Evolutionary conservation across 2,113 vertebrate species (phyloP), one percentile per base, ranked within the genome.

Genomic region (Diphyllodes magnificus): DNA sequence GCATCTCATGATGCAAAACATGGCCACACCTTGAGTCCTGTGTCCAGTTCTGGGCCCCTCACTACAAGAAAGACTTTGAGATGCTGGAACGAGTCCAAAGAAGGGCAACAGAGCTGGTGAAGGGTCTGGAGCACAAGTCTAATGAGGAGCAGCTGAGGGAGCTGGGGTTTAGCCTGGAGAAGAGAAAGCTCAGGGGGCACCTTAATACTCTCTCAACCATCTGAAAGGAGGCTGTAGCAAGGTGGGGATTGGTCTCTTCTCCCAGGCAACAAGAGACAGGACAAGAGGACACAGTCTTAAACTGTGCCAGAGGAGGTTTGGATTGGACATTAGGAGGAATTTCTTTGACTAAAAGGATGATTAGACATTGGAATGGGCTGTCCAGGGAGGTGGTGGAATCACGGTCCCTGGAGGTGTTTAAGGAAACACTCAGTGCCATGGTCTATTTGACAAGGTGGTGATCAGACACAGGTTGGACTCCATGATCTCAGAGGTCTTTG

Each of bases 71-170:
- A 60, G 17, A 37, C 14, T 45, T 19, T 35, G 39, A 53, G 54
- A 10, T 60, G 61, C 13, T 53, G 53, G 24, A 60, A 16, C 0
- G 0, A n/a, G 24, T 40, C n/a, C n/a, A 61, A 54, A 47, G 39
- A 31, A 54, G 21, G 24, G 40, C 6, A 47, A 1, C 0, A 0
- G 25, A 82, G n/a, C 61, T 39, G 24, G 6, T 53, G 47, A 40
- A 40, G 16, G 7, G 24, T 60, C 69, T 68, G 39, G 28, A 89
- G 61, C 39, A 68, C n/a, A 18, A 21, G 20, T 18, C 7, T 35
- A 9, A 21, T 53, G 30, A 68, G 40, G 9, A 76, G n/a, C 30
- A 30, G n/a, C n/a, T 54, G 45, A 51, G 23, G 9, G 45, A 59
- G 15, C 37, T 53, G 33, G 19, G 15, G 13, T 33, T 73, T 59